A percentile compares a stretch with the other conserved stretches of the same genome.
These are phyloP conservation scores for Tautogolabrus adspersus DNA, from an alignment of 2,113 vertebrate genomes.

Conservation along the genomic window DNA sequence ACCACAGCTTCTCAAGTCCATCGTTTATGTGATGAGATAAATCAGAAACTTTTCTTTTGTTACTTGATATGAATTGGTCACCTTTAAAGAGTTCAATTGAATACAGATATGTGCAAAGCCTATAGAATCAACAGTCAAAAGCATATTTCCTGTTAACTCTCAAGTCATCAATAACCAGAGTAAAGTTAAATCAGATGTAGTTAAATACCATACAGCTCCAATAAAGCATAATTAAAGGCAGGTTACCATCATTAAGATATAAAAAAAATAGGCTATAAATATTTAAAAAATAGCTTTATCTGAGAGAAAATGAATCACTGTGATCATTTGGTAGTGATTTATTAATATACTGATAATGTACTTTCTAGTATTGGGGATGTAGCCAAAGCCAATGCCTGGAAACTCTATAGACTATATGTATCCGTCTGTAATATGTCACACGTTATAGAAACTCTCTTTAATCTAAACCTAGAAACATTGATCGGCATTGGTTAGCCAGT, in stretches of 20 bases:
- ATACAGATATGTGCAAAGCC: background rate
- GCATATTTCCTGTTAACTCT: constrained; percentile 4
- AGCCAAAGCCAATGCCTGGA: no score
- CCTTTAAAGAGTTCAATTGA: background rate
- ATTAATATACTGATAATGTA: no score
- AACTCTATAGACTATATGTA: background rate
- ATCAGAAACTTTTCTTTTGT: constrained; percentile 19
- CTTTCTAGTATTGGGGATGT: no score
- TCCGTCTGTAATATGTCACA: background rate
- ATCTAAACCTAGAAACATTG: background rate
- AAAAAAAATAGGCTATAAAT: no score
- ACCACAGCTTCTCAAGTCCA: constrained; percentile 14
- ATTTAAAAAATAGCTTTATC: no score
- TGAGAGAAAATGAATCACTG: no score
- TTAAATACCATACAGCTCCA: background rate
- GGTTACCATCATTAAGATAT: no score
- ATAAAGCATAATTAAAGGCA: background rate
- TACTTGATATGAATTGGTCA: constrained; percentile 5
- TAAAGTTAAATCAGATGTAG: background rate
- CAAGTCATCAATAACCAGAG: background rate
- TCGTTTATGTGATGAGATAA: constrained; percentile 28
- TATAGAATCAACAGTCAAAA: no score
- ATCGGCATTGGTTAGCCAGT: background rate
- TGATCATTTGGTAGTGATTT: no score
- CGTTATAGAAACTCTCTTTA: background rate